Evolutionary conservation across 2,797 vertebrate genomes (phyloP), one percentile per base, ranked within the genome.

Genomic region (Enoplosus armatus): DNA sequence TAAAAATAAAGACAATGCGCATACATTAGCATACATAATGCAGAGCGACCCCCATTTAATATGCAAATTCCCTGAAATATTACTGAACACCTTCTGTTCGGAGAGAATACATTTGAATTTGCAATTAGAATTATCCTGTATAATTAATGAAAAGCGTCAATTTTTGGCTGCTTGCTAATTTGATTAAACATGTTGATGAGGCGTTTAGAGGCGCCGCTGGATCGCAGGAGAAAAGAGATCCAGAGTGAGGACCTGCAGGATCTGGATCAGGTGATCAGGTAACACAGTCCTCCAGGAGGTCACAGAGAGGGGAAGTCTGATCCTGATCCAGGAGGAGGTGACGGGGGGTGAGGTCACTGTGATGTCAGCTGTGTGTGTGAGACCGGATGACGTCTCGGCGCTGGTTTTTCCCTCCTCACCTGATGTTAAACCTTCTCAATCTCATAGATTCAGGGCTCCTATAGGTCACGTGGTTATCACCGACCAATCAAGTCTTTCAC

Each of bases 141-240:
- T 97, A 98, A 98, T 98, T 98, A 98, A 98, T 98, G 97, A 97
- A 97, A 97, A 97, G 95, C 95, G 94, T 97, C 96, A 96, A 95
- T 96, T 97, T 97, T 96, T 96, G 94, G 96, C 96, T 96, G 95
- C 95, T 93, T 93, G 94, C 96, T 97, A 97, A 97, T 98, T 97
- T 96, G 96, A 97, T 97, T 97, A 98, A 94, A 97, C 97, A 96
- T 96, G 96, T 96, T 96, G 97, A 97, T 95, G 96, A 96, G 96
- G 96, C 95, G 95, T 96, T 98, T 96, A 97, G 93, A 90, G 90
- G 93, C 88, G 87, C 94, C 88, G 93, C 91, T 41, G 87, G 84
- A 89, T 63, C 50, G 79, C n/a, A 18, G 84, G 85, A 89, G 83
- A 80, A 80, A 81, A 71, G 67, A 63, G 55, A n/a, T 2, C n/a